Evolutionary conservation across 2,888 invertebrate genomes (phyloP).

Genomic region (Drosophila multiciliata): DNA sequence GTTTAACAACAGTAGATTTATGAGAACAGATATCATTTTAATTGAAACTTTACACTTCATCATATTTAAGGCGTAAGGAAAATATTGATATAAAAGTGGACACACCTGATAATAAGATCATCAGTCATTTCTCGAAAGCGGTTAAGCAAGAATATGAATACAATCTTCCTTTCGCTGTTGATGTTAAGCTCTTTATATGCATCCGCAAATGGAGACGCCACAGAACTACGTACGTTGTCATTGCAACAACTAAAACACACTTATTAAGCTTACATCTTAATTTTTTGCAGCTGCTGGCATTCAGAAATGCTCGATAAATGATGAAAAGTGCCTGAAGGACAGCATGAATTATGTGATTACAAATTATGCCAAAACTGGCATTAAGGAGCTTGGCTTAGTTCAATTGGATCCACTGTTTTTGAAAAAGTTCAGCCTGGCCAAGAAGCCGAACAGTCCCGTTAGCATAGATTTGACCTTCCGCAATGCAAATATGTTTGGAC

Average conservation of each 20-base stretch:
- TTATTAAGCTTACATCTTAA: neutral
- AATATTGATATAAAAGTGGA: slow-evolving; percentile 54
- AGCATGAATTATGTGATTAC: slow-evolving; percentile 55
- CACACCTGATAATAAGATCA: slow-evolving; percentile 12
- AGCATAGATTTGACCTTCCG: slow-evolving; percentile 79
- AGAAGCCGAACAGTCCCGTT: slow-evolving; percentile 80
- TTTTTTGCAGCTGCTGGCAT: slow-evolving; percentile 54
- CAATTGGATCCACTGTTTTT: slow-evolving; percentile 82
- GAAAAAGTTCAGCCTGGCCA: slow-evolving; percentile 71
- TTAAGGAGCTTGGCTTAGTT: slow-evolving; percentile 73
- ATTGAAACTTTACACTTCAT: slow-evolving; percentile 33
- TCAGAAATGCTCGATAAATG: slow-evolving; percentile 52
- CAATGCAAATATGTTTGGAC: slow-evolving; percentile 76
- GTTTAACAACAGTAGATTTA: slow-evolving; percentile 29
- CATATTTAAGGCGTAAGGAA: slow-evolving; percentile 18
- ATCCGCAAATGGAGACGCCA: slow-evolving; percentile 19
- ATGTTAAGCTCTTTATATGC: slow-evolving; percentile 23
- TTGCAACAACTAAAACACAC: neutral
- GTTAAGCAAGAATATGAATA: slow-evolving; percentile 25
- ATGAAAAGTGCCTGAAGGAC: slow-evolving; percentile 59
- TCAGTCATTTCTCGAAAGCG: slow-evolving; percentile 39
- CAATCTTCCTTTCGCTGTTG: slow-evolving; percentile 20
- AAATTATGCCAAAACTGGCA: slow-evolving; percentile 63
- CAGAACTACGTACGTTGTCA: slow-evolving; percentile 53
- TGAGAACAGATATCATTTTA: slow-evolving; percentile 30